Percentiles rank a stretch among this genome's conserved stretches.
phyloP scores from a whole-genome alignment of 1,140 invertebrate genomes.

The Sitobion miscanthi region DNA sequence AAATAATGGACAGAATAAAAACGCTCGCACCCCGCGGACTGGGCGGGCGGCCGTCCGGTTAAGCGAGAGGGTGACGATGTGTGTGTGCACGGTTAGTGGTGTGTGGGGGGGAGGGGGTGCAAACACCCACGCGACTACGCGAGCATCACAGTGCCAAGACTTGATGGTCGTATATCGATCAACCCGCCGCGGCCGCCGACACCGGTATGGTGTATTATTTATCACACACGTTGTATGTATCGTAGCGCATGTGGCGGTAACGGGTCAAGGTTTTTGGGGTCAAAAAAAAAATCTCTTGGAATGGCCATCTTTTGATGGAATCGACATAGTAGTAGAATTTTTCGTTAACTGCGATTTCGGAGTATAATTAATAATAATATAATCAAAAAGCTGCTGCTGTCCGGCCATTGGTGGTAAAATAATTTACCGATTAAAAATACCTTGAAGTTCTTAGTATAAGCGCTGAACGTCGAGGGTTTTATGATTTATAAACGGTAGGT shows the following conservation, averaged over 20 bases:
- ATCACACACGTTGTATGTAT: not conserved
- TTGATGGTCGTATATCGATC: not conserved
- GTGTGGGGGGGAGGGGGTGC: not conserved
- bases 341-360: too few species aligned
- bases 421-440: too few species aligned
- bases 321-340: not conserved
- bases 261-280: not conserved
- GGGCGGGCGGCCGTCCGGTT: not conserved
- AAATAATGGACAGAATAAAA: slow-evolving; percentile 51
- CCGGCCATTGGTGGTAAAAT: too few species aligned
- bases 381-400: not conserved
- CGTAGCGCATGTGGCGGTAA: not conserved
- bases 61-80: not conserved
- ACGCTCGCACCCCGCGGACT: not conserved
- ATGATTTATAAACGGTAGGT: not conserved
- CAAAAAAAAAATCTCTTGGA: not conserved
- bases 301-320: not conserved
- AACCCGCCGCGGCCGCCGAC: not conserved
- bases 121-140: not conserved
- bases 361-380: not conserved
- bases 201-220: not conserved
- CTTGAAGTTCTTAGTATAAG: not conserved
- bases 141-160: not conserved
- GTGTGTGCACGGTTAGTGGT: not conserved
- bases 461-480: not conserved